Conservation (phyloP, 1,140 invertebrate species). For the Dendrolimus kikuchii region DNA sequence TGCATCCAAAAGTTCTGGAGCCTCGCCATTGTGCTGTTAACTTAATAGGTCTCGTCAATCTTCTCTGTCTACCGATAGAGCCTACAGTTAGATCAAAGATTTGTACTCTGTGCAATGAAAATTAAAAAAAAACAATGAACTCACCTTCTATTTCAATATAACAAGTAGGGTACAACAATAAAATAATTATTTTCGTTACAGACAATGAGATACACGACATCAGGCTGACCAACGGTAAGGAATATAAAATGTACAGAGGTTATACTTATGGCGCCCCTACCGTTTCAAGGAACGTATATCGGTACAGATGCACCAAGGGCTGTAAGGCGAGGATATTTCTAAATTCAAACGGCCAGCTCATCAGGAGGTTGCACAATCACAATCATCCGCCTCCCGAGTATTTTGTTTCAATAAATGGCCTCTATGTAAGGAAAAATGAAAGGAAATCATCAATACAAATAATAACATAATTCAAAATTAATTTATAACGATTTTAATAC, state of each 20-base stretch:
- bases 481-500: no score
- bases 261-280: slow-evolving; percentile 24
- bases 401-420: slow-evolving; percentile 10
- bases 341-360: slow-evolving; percentile 9
- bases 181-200: slow-evolving; percentile 3
- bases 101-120: no score
- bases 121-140: no score
- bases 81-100: no score
- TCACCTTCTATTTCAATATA: no score
- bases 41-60: no score
- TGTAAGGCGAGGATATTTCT: slow-evolving; percentile 25
- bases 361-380: slow-evolving; percentile 18
- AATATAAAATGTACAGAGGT: slow-evolving; percentile 21
- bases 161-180: not conserved
- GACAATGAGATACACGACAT: slow-evolving; percentile 18
- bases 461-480: no score
- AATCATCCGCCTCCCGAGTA: slow-evolving; percentile 19
- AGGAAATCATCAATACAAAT: no score
- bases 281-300: slow-evolving; percentile 2
- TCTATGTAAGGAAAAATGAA: slow-evolving; percentile 14
- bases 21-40: no score
- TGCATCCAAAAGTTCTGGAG: no score
- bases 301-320: slow-evolving; percentile 25
- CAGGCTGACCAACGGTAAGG: slow-evolving; percentile 20
- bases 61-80: no score